Evolutionary conservation across 2,888 invertebrate species (phyloP), one percentile per base, ranked within the genome.

Genomic region (Trichopoda pennipes): DNA sequence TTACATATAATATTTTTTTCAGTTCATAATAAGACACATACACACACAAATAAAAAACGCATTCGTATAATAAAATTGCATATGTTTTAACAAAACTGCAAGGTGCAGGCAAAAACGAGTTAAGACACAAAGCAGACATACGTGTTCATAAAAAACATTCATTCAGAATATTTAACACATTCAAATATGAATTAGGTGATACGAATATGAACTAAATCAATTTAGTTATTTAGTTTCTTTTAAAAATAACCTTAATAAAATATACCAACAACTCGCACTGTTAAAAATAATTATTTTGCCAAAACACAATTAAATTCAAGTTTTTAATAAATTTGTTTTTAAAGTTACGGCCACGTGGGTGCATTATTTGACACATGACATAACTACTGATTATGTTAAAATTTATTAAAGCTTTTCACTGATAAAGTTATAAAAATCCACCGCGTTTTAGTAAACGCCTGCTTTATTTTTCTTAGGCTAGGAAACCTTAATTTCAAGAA

Each of bases 61-160:
- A 49, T 70, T 55, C 49, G 55, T 49, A 56, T 63, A 61, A 42
- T 61, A 47, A 61, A 61, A 70, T 35, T 76, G 44, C 69, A 77
- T 70, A 56, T 73, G 68, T 32, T 61, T 32, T 35, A 28, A 44
- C 35, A 8, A 35, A 55, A 68, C 38, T 79, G 79, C 73, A 79
- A 73, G 73, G 60, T 79, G 73, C 73, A 73, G 32, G 44, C 42
- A 17, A 58, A 17, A 70, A 8, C 28, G 7, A 47, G 51, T 12
- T 0, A 23, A 69, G 19, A 68, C 51, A 60, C 16, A 17, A 61
- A 42, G 28, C 42, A 64, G 64, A 23, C 28, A 38, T 42, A 56
- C 17, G 49, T 56, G 49, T 56, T 21, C 0, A 35, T 64, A 56
- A 44, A 28, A 63, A 32, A 51, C 19, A 53, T 73, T 10, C 28